Percentiles rank a stretch among this genome's conserved stretches.
phyloP scores from a whole-genome alignment of 2,797 vertebrate species.

The Stomatorhinus walkeri region DNA sequence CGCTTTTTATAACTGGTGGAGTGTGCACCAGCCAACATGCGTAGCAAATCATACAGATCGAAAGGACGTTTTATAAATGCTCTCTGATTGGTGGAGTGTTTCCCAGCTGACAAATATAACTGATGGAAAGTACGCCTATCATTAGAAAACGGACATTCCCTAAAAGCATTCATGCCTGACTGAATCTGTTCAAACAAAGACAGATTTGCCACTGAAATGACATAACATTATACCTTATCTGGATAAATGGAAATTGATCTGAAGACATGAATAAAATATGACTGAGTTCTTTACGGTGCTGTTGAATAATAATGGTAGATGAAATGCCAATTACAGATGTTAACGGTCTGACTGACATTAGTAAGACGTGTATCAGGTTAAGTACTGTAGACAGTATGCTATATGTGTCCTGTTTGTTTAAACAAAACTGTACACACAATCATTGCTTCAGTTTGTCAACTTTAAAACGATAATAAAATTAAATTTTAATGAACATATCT shows the following conservation, averaged over 20 bases:
- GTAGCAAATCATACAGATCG: neutral
- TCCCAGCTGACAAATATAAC: neutral
- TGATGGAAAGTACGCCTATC: neutral
- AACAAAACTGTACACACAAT: neutral
- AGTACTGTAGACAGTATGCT: neutral
- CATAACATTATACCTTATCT: slow-evolving; percentile 10
- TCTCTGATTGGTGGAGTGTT: neutral
- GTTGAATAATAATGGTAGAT: slow-evolving; percentile 5
- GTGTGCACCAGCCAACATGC: neutral
- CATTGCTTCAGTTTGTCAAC: neutral
- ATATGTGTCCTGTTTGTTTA: neutral
- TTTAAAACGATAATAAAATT: neutral
- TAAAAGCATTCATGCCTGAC: neutral
- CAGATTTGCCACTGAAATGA: neutral
- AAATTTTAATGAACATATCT: neutral
- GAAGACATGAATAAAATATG: slow-evolving; percentile 19
- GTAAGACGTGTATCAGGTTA: neutral
- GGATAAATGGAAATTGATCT: slow-evolving; percentile 11
- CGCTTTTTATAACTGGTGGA: neutral
- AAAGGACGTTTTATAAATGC: neutral
- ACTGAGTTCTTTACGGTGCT: neutral
- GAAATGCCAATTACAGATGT: slow-evolving; percentile 8
- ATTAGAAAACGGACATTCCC: neutral
- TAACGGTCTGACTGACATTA: slow-evolving; percentile 7
- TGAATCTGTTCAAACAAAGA: slow-evolving; percentile 5